Evolutionary conservation across 2,113 vertebrate species (phyloP).

Genomic region (Pteronura brasiliensis): DNA sequence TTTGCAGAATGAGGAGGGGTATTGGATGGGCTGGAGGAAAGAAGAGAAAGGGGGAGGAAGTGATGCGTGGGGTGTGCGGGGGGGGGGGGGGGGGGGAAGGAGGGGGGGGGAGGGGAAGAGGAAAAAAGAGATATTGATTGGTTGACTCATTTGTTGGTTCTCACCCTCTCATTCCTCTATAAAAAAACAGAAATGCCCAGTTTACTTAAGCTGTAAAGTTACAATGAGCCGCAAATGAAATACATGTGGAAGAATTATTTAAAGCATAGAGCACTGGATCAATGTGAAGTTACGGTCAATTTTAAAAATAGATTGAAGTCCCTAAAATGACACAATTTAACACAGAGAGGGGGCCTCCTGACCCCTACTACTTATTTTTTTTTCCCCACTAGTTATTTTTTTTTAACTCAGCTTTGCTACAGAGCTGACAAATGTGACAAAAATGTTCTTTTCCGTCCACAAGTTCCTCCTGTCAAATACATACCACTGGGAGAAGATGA

Average conservation of each 20-base stretch:
- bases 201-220: neutral
- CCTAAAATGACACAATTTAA: neutral
- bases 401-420: neutral
- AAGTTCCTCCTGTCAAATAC: neutral
- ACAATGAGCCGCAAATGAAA: neutral
- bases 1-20: neutral
- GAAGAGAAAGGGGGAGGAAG: neutral
- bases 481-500: neutral
- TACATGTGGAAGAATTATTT: neutral
- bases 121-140: neutral
- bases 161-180: neutral
- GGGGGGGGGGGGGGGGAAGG: accelerated
- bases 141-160: neutral
- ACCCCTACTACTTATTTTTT: neutral
- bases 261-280: neutral
- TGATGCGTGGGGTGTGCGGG: too few relatives aligned
- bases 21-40: neutral
- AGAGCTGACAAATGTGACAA: neutral
- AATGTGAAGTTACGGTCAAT: neutral
- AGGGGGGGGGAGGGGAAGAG: neutral
- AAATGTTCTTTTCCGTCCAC: neutral
- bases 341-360: neutral
- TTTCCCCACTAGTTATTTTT: neutral
- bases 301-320: neutral
- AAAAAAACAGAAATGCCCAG: neutral